A percentile compares a stretch with the other conserved stretches of the same genome.
Conservation (phyloP, 2,113 vertebrate species). For the Mobula birostris region DNA sequence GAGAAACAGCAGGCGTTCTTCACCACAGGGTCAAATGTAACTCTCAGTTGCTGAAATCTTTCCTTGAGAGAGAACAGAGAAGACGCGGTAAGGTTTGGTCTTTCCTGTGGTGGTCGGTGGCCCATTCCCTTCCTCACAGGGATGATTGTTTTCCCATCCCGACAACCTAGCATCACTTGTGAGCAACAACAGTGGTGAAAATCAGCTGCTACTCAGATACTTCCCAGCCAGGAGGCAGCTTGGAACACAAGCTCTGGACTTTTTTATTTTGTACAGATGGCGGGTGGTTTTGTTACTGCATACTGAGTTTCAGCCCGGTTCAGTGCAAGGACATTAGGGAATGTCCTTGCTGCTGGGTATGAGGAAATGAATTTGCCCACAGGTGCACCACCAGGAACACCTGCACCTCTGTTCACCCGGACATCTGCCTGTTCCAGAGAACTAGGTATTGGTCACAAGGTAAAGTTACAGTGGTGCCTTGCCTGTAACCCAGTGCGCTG, state of each 20-base stretch:
- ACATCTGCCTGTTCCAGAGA: too few species aligned
- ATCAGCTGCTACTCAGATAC: neutral
- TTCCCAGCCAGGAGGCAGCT: neutral
- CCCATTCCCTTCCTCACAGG: neutral
- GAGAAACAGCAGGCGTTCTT: neutral
- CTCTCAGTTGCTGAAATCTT: neutral
- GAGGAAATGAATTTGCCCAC: neutral
- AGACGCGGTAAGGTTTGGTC: too few species aligned
- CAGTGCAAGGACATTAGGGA: neutral
- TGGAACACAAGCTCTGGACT: neutral
- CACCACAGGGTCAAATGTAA: neutral
- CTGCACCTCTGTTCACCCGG: too few species aligned
- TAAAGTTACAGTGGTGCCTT: neutral
- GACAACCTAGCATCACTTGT: neutral
- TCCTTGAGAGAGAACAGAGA: neutral
- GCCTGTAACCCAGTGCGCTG: neutral
- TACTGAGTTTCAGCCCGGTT: neutral
- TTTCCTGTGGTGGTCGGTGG: neutral
- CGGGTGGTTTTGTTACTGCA: neutral
- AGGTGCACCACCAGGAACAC: too few species aligned
- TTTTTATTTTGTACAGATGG: neutral
- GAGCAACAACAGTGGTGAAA: too few species aligned
- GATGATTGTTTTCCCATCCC: neutral
- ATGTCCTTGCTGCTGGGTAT: neutral
- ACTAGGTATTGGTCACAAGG: too few species aligned